Evolutionary conservation across 37 sponge, comb jelly and placozoan species (phyloP), one percentile per base, ranked within the genome.

Genomic region (Lycopodina hypogea): DNA sequence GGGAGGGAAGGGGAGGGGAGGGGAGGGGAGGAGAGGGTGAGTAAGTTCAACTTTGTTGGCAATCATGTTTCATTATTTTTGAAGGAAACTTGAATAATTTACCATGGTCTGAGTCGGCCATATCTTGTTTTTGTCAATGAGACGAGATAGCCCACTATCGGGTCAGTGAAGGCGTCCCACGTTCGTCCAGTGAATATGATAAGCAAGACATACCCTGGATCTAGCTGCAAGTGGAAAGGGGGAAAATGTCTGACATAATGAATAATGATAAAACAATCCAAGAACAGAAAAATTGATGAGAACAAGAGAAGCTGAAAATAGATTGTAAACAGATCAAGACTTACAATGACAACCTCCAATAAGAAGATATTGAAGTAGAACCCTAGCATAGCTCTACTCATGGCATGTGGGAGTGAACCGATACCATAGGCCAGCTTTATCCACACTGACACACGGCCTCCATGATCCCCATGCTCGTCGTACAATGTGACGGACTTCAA

Each of bases 121-220:
- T 82, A 53, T 65, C 79, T 67, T n/a, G 90, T 89, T 56, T 74
- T 85, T 0, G 90, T 93, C 28, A 65, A 35, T 21, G 63, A 80
- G 69, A 77, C 68, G 29, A 94, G 81, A 45, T 83, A 91, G 1
- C 95, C 95, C 26, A 91, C 66, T 17, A 81, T 21, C n/a, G 95
- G 95, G 34, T 94, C 95, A 57, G 95, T 91, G 26, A 94, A 68
- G 61, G 92, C 91, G 52, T 94, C 95, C 95, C 95, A 94, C 26
- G 81, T 80, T 26, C 87, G 41, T 0, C 95, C 95, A 42, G 71
- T 32, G 37, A 94, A 91, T 67, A 94, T 87, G 36, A 94, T 89
- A 42, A 91, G 39, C 15, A 87, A 70, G 39, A 86, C 95, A 69
- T 84, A 94, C 17, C 60, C 48, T 21, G 95, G 95, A 34, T 82